Evolutionary conservation across 2,797 vertebrate genomes (phyloP), one percentile per base, ranked within the genome.

Genomic region (Enteromius anoplus): DNA sequence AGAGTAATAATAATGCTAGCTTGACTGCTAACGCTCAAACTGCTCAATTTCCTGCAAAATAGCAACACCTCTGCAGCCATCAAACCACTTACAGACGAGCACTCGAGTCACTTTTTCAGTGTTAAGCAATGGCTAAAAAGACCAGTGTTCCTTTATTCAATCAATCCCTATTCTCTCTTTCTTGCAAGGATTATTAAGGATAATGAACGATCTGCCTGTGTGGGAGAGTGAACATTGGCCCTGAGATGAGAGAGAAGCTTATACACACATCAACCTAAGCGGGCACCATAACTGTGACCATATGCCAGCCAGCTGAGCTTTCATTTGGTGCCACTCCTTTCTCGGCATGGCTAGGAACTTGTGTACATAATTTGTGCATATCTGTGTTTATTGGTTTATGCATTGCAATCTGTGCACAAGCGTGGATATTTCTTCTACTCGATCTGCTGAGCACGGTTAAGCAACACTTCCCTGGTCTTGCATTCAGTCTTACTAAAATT

Each of bases 211-310:
- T 68, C 68, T 60, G 37, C 34, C 45, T 73, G 45, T 66, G 69
- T 82, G 81, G 55, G 34, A 83, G 51, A 70, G 55, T 58, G 55
- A 78, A 69, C 53, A 49, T 73, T 81, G 40, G 80, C 58, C 58
- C 11, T 19, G 29, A 75, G 70, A 73, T 73, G 42, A 68, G 60
- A 75, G 29, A 60, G 34, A 51, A 11, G 70, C 58, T 53, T n/a
- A 45, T 32, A 78, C 68, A 81, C 40, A 82, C 73, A 78, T 32
- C 69, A n/a, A 80, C 68, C 37, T 82, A 69, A 84, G 72, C 23
- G 1, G 78, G 70, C 45, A 84, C 45, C 71, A 81, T 72, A 78
- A 66, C 73, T 75, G 86, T 80, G 69, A 80, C 69, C 86, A 82
- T 81, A 78, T 78, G 72, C 76, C 51, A 79, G 49, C 60, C 55